Evolutionary conservation across 2,113 vertebrate genomes (phyloP).

Genomic region (Salvelinus namaycush): DNA sequence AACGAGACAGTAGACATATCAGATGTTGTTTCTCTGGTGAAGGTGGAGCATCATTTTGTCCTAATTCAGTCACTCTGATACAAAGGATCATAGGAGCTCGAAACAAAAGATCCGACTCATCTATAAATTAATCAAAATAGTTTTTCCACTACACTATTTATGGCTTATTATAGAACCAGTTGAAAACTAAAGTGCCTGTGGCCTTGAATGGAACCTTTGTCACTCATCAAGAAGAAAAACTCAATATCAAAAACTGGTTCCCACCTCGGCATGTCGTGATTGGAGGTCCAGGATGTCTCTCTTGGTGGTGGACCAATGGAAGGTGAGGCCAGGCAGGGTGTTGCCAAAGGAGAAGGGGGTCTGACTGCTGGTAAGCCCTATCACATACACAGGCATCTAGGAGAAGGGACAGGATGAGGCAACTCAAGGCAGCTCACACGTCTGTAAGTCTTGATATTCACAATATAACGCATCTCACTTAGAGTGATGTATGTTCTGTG

Average conservation of each 20-base stretch:
- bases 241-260: neutral
- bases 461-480: too few relatives aligned
- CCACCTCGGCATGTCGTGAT: slow-evolving; percentile 87
- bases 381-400: slow-evolving; percentile 88
- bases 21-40: neutral
- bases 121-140: neutral
- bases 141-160: neutral
- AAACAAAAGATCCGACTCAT: slow-evolving; percentile 29
- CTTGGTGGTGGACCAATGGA: slow-evolving; percentile 93
- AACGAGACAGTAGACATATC: neutral
- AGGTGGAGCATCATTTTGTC: neutral
- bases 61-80: slow-evolving; percentile 42
- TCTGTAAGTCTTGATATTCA: neutral
- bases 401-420: slow-evolving; percentile 8
- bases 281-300: slow-evolving; percentile 86
- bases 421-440: neutral
- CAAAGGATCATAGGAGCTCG: slow-evolving; percentile 28
- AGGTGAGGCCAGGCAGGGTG: slow-evolving; percentile 82
- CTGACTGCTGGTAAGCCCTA: slow-evolving; percentile 87
- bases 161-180: neutral
- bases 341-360: slow-evolving; percentile 94
- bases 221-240: neutral
- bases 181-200: neutral
- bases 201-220: neutral
- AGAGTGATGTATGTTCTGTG: neutral